Evolutionary conservation across 37 sponge, comb jelly and placozoan species (phyloP).

Genomic region (Ephydatia muelleri): DNA sequence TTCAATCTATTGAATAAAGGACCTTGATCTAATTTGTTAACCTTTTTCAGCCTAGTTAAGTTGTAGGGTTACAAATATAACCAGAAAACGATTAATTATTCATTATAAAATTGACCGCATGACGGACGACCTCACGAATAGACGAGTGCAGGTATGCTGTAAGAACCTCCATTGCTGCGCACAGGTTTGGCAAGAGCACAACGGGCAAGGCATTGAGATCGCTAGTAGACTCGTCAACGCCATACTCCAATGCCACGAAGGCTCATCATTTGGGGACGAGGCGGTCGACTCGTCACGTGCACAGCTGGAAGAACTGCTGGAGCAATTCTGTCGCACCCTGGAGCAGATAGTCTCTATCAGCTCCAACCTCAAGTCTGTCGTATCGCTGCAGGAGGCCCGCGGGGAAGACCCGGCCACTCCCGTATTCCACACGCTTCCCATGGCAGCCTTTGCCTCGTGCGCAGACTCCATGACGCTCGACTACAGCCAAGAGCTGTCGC

Average conservation of each 20-base stretch:
- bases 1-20: too few relatives aligned
- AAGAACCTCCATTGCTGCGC: slow-evolving; percentile 41
- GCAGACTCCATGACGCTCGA: slow-evolving; percentile 18
- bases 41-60: too few relatives aligned
- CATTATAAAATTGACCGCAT: too few relatives aligned
- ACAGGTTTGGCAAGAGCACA: slow-evolving; percentile 62
- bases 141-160: slow-evolving; percentile 66
- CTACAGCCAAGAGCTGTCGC: slow-evolving; percentile 56
- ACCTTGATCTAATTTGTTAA: too few relatives aligned
- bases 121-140: background rate
- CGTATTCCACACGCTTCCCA: slow-evolving; percentile 45
- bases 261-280: background rate
- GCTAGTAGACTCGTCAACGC: slow-evolving; percentile 50
- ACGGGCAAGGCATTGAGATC: slow-evolving; percentile 37
- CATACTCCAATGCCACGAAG: slow-evolving; percentile 31
- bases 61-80: too few relatives aligned
- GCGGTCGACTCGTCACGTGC: background rate
- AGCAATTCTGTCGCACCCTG: background rate
- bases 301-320: background rate
- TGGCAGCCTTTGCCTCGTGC: slow-evolving; percentile 37
- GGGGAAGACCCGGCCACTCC: slow-evolving; percentile 21
- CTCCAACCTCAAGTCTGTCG: slow-evolving; percentile 21
- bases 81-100: too few relatives aligned
- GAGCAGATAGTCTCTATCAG: slow-evolving; percentile 23
- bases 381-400: slow-evolving; percentile 6